A percentile compares a stretch with the other conserved stretches of the same genome.
These are phyloP conservation scores for Atherinomorus stipes DNA, from an alignment of 2,113 vertebrate species.

Conservation along the genomic window DNA sequence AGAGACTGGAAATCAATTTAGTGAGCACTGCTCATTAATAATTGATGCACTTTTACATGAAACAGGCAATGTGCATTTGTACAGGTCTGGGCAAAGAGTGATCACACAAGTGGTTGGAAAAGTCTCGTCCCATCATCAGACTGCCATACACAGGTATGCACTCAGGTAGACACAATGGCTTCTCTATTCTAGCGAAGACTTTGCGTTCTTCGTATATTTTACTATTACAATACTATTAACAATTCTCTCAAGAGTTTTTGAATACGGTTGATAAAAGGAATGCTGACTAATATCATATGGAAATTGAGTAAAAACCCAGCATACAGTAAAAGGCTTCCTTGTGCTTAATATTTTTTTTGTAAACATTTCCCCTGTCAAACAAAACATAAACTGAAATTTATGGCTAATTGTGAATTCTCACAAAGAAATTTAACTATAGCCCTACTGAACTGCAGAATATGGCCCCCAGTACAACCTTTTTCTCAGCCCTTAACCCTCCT, in stretches of 20 bases:
- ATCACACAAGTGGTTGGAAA: slow-evolving; percentile 56
- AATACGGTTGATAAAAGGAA: background rate
- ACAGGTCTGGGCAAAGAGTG: slow-evolving; percentile 47
- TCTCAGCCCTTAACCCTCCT: background rate
- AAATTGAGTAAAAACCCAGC: background rate
- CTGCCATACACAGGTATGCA: background rate
- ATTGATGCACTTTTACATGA: slow-evolving; percentile 44
- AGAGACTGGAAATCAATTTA: slow-evolving; percentile 47
- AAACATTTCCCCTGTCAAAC: no score
- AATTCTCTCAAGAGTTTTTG: background rate
- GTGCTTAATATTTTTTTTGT: no score
- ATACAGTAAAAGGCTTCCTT: no score
- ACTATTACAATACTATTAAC: background rate
- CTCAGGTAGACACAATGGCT: background rate
- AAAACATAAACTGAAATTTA: no score
- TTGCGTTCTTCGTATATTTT: background rate
- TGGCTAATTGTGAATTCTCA: background rate
- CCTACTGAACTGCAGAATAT: background rate
- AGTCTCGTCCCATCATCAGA: slow-evolving; percentile 14
- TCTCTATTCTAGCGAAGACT: slow-evolving; percentile 1
- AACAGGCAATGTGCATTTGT: slow-evolving; percentile 44
- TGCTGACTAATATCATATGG: background rate
- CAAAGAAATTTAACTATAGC: background rate
- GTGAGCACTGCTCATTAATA: slow-evolving; percentile 49
- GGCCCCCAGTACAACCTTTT: background rate